Evolutionary conservation across 2,113 vertebrate genomes (phyloP), one percentile per base, ranked within the genome.

Genomic region (Hydrochoerus hydrochaeris): DNA sequence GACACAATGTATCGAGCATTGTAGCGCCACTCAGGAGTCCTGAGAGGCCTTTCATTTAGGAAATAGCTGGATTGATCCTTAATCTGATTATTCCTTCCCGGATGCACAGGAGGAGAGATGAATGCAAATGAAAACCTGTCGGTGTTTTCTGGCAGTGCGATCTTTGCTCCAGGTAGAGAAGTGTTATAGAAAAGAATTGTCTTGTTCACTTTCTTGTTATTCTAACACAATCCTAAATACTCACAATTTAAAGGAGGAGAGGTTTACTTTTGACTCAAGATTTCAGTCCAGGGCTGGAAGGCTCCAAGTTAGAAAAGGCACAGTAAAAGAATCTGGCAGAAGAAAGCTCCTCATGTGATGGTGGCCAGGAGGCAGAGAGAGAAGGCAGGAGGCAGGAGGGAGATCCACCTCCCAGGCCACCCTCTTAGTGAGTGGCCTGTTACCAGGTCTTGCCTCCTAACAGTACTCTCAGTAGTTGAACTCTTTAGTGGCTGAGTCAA

Each of bases 71-170:
- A 73, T 69, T 38, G 54, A 52, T 19, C 28, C 46, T 52, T 1
- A 19, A 28, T 20, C 30, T 52, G 22, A 52, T 16, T 0, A 2
- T 32, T 30, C 7, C 54, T 80, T 71, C 26, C 16, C 38, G 4
- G 20, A 0, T 32, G 3, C 49, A 4, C 3, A 71, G n/a, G 0
- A 44, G 30, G 22, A 75, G 75, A 38, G 58, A 49, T 44, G 1
- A 22, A 13, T 7, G 38, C 63, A 63, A 22, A 78, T n/a, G 30
- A 65, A 73, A 35, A 30, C 28, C 3, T 32, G 8, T 14, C 24
- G 24, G 24, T 7, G 0, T 20, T 35, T 2, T 71, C 17, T 1
- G 6, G 14, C 0, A 1, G n/a, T 44, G 10, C 46, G 28, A 16
- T 94, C 67, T 14, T 10, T 28, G 38, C 80, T 41, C 22, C n/a